A percentile compares a stretch with the other conserved stretches of the same genome.
phyloP scores from a whole-genome alignment of 2,888 invertebrate species.

The Gymnosoma rotundatum region DNA sequence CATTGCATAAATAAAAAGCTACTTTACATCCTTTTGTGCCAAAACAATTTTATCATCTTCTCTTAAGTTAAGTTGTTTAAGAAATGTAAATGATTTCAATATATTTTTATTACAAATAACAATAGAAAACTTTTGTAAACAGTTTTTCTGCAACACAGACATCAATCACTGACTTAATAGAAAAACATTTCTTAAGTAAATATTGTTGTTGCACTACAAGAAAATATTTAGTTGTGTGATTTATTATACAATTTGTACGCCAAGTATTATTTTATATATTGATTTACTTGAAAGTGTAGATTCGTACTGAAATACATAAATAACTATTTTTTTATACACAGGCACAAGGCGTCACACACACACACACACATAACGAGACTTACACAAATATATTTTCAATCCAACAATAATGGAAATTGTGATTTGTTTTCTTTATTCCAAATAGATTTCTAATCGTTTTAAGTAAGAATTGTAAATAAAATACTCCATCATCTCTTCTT shows the following conservation, averaged over 20 bases:
- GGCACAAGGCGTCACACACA: not conserved
- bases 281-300: conserved; percentile 13
- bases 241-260: conserved; percentile 49
- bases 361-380: not conserved
- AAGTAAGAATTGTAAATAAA: conserved; percentile 15
- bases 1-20: not conserved
- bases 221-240: conserved; percentile 43
- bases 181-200: conserved; percentile 26
- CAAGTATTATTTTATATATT: conserved; percentile 33
- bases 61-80: not conserved
- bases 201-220: conserved; percentile 16
- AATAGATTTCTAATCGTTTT: conserved; percentile 40
- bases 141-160: not conserved
- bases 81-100: not conserved
- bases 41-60: not conserved
- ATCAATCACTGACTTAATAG: conserved; percentile 48
- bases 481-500: conserved; percentile 5
- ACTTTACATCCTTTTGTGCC: not conserved
- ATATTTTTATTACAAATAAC: not conserved
- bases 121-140: not conserved
- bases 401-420: conserved; percentile 18
- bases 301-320: conserved; percentile 26
- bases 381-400: not conserved
- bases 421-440: conserved; percentile 38
- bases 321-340: conserved; percentile 25